These are phyloP conservation scores for Squalus acanthias DNA, from an alignment of 2,797 vertebrate species.

Conservation along the genomic window DNA sequence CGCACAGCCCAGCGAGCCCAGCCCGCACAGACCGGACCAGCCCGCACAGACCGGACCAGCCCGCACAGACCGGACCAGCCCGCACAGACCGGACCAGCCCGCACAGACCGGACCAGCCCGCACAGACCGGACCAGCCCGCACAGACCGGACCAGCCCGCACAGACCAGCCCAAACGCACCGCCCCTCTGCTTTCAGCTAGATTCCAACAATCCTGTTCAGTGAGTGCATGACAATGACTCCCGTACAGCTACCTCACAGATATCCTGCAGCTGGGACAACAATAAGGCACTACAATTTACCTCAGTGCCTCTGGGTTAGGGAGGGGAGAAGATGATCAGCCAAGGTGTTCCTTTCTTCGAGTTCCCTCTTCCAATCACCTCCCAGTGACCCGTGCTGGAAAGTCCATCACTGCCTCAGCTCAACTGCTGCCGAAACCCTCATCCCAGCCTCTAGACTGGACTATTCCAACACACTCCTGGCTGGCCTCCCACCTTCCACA, in stretches of 20 bases:
- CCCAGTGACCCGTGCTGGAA: neutral
- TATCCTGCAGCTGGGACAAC: neutral
- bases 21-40: too few relatives aligned
- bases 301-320: neutral
- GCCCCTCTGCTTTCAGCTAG: neutral
- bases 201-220: neutral
- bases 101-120: too few relatives aligned
- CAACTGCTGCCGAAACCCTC: neutral
- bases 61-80: too few relatives aligned
- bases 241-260: neutral
- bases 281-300: neutral
- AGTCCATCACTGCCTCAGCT: neutral
- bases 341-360: neutral
- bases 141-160: too few relatives aligned
- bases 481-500: neutral
- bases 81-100: too few relatives aligned
- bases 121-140: too few relatives aligned
- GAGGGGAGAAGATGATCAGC: neutral
- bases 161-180: too few relatives aligned
- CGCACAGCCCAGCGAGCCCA: too few relatives aligned
- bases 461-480: neutral
- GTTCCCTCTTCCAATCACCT: neutral
- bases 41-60: too few relatives aligned
- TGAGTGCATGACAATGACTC: neutral
- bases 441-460: neutral